Evolutionary conservation across 2,797 vertebrate genomes (phyloP).

Genomic region (Xenops minutus): DNA sequence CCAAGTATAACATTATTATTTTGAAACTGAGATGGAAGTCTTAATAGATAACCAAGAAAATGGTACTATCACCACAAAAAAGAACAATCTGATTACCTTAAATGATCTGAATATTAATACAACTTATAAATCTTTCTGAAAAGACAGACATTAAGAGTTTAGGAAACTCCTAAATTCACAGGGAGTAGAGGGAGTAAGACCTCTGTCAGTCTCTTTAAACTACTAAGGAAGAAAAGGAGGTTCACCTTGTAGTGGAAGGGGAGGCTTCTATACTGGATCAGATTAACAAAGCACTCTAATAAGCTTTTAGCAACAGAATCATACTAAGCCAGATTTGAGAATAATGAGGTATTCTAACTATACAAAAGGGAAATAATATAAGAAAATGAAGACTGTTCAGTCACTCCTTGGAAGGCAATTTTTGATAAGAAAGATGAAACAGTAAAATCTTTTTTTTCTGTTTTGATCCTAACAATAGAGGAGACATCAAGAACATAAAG

Average conservation of each 20-base stretch:
- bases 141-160: background rate
- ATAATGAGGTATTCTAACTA: background rate
- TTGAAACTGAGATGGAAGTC: background rate
- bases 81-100: background rate
- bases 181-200: background rate
- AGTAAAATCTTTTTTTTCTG: background rate
- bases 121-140: background rate
- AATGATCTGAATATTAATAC: background rate
- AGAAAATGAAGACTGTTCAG: background rate
- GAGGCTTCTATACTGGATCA: background rate
- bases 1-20: background rate
- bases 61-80: background rate
- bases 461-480: background rate
- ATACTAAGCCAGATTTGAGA: background rate
- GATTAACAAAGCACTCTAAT: background rate
- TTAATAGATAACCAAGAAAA: background rate
- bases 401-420: background rate
- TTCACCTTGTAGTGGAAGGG: background rate
- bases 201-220: background rate
- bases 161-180: background rate
- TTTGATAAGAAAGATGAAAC: background rate
- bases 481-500: background rate
- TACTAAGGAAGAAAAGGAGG: background rate
- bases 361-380: background rate
- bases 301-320: background rate